Conservation (phyloP, 1,140 invertebrate genomes). For the Hypsibius dujardini region DNA sequence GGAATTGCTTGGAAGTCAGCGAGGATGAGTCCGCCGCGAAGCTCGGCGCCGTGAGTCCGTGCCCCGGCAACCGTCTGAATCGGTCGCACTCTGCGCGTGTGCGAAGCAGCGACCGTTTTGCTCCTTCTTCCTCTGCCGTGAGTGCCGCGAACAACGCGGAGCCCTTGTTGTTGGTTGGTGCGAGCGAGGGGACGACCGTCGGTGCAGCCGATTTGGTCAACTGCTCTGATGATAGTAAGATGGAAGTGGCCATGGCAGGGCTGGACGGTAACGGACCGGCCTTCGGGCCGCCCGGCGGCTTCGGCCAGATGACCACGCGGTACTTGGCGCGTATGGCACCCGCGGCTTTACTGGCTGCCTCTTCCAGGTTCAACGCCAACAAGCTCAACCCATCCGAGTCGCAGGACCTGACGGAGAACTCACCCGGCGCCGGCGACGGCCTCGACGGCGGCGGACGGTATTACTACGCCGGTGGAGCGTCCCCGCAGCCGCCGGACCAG, state of each 20-base stretch:
- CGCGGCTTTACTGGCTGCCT: background rate
- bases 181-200: no score
- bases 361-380: constrained; percentile 17
- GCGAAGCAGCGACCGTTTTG: no score
- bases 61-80: no score
- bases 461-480: background rate
- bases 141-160: no score
- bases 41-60: no score
- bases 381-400: background rate
- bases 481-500: constrained; percentile 2
- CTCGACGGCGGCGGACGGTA: background rate
- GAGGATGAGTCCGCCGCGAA: no score
- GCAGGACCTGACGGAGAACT: background rate
- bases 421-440: background rate
- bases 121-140: no score
- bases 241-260: constrained; percentile 16
- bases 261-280: constrained; percentile 7
- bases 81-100: no score
- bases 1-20: no score
- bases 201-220: background rate
- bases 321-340: constrained; percentile 15
- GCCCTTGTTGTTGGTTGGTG: no score
- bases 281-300: constrained; percentile 14
- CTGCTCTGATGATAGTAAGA: constrained; percentile 17
- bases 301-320: constrained; percentile 11